phyloP scores from a whole-genome alignment of 2,888 invertebrate species.

The Noctua pronuba region DNA sequence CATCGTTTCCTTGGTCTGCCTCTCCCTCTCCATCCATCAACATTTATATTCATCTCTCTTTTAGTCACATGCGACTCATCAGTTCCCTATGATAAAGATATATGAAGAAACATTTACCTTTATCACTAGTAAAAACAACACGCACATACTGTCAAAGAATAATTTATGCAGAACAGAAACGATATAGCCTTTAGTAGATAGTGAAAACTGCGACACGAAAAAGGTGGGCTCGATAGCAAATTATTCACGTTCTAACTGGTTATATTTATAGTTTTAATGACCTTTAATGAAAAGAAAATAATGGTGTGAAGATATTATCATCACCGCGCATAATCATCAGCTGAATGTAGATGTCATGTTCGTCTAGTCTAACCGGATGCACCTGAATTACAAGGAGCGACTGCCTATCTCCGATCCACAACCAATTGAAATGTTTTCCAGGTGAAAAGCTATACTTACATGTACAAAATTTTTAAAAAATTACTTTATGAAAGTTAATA shows the following conservation, averaged over 20 bases:
- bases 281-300: conserved; percentile 18
- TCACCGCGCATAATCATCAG: neutral
- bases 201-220: conserved; percentile 38
- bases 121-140: neutral
- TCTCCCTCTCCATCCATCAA: too few relatives aligned
- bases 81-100: too few relatives aligned
- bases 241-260: conserved; percentile 27
- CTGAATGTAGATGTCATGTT: neutral
- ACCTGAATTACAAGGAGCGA: neutral
- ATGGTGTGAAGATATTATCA: neutral
- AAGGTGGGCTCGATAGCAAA: conserved; percentile 20
- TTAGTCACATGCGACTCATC: too few relatives aligned
- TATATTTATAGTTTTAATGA: conserved; percentile 17
- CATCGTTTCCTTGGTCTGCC: too few relatives aligned
- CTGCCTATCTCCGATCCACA: neutral
- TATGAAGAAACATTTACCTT: neutral
- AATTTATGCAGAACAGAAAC: conserved; percentile 22
- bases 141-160: conserved; percentile 2
- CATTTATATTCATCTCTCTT: too few relatives aligned
- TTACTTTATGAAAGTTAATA: neutral
- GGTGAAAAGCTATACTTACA: neutral
- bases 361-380: neutral
- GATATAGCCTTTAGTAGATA: conserved; percentile 8
- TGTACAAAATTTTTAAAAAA: neutral
- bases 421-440: neutral